Evolutionary conservation across 1,140 invertebrate genomes (phyloP), one percentile per base, ranked within the genome.

Genomic region (Meloidogyne hapla): DNA sequence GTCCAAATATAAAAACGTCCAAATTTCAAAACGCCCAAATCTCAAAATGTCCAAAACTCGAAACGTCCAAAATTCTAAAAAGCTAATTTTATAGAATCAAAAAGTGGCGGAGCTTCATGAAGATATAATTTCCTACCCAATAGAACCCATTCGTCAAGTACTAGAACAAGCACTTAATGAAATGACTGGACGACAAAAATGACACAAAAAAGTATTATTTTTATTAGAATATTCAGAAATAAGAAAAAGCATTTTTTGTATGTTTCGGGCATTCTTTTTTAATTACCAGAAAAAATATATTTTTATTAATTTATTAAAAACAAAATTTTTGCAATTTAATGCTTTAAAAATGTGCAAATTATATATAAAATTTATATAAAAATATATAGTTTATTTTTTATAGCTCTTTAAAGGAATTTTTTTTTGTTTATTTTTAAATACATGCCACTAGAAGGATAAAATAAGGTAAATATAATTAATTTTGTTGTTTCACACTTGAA

Each of bases 401-500:
- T n/a, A n/a, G n/a, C n/a, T n/a, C n/a, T n/a, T n/a, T n/a, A n/a
- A n/a, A n/a, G n/a, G n/a, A n/a, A n/a, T n/a, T n/a, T n/a, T n/a
- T n/a, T n/a, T n/a, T n/a, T n/a, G n/a, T n/a, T n/a, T n/a, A n/a
- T n/a, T n/a, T n/a, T n/a, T n/a, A n/a, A n/a, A n/a, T n/a, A n/a
- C n/a, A n/a, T n/a, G n/a, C n/a, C n/a, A n/a, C n/a, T n/a, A n/a
- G n/a, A n/a, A n/a, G n/a, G n/a, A n/a, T n/a, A n/a, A n/a, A n/a
- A 21, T 63, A 26, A 63, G 9, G 9, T 26, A 45, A 56, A 13
- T 56, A 21, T 71, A 56, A 18, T 78, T 69, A 42, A 68, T 42
- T 23, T 26, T 77, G 26, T 40, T 79, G 77, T 12, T 56, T 79
- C 8, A 78, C 69, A 69, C 69, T 87, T 10, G 78, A 83, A 8